A percentile compares a stretch with the other conserved stretches of the same genome.
Evolutionary conservation across 2,888 invertebrate species (phyloP).

Genomic region (Chrysodeixis includens): DNA sequence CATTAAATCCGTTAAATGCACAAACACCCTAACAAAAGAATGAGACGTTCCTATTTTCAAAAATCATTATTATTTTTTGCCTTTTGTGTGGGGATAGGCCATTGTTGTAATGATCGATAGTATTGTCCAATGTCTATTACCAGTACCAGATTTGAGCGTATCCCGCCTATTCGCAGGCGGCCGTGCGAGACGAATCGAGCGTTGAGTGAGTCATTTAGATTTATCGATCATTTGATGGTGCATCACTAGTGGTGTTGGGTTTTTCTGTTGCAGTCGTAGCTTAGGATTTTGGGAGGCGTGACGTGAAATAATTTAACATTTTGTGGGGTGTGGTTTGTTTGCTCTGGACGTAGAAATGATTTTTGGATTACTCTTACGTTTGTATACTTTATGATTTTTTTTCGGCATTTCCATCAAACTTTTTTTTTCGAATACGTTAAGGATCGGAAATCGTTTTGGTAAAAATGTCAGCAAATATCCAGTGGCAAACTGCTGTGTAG

Average conservation of each 20-base stretch:
- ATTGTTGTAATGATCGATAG: conserved; percentile 76
- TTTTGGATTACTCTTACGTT: too few species aligned
- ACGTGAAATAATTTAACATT: background rate
- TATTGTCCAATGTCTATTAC: conserved; percentile 75
- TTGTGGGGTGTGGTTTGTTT: background rate
- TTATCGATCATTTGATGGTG: conserved; percentile 63
- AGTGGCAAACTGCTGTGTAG: background rate
- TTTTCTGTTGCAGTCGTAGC: conserved; percentile 16
- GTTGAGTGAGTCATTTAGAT: conserved; percentile 66
- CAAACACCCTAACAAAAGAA: conserved; percentile 38
- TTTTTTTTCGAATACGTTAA: background rate
- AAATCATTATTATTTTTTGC: conserved; percentile 55
- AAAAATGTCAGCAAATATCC: background rate
- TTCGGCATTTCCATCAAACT: too few species aligned
- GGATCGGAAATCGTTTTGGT: background rate
- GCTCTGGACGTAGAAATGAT: background rate
- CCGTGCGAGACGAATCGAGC: conserved; percentile 78
- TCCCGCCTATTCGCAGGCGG: conserved; percentile 69
- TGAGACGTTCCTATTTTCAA: conserved; percentile 43
- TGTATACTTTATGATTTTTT: too few species aligned
- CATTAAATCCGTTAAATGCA: conserved; percentile 19
- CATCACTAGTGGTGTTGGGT: conserved; percentile 57
- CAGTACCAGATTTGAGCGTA: conserved; percentile 70
- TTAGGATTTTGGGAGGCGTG: background rate
- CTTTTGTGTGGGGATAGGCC: conserved; percentile 57